Evolutionary conservation across 1,140 invertebrate species (phyloP), one percentile per base, ranked within the genome.

Genomic region (Antheraea mylitta): DNA sequence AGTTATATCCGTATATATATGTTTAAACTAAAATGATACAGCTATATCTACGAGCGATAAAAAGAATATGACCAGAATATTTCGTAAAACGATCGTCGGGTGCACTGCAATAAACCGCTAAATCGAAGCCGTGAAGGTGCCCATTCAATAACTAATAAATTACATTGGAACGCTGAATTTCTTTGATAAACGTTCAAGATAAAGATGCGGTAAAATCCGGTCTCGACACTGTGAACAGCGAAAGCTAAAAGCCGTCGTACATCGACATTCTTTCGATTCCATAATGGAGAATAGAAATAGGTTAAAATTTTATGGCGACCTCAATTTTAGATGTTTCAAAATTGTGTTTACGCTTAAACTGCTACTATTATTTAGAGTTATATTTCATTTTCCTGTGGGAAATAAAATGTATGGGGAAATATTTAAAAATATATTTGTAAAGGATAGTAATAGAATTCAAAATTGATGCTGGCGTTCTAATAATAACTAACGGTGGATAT

Each of bases 161-260:
- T 84, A 83, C 76, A 75, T 68, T 78, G 76, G 76, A 76, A 69
- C 75, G 80, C 72, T 78, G 83, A 86, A 80, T 86, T 83, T 84
- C 84, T 83, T 86, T 86, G 83, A 86, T 83, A 83, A 86, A 84
- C 81, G 82, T 76, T 72, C 64, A 18, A 79, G 82, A 86, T 86
- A 85, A 82, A 80, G 75, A 83, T 77, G 74, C 79, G 69, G 72
- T 62, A 71, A 66, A 36, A 66, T 16, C 62, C 30, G 18, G 65
- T 58, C 65, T 66, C 48, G 36, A 59, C 53, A 59, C 65, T 66
- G 65, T 53, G 65, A 53, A 59, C 65, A 66, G 64, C 42, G 45
- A 30, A 19, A 66, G 19, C 18, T 48, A n/a, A 53, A 66, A 38
- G 18, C 64, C 38, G 48, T 18, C 38, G 64, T 48, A 61, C 60